Conservation (phyloP, 2,797 vertebrate genomes). For the Parotocinclus haroldoi region DNA sequence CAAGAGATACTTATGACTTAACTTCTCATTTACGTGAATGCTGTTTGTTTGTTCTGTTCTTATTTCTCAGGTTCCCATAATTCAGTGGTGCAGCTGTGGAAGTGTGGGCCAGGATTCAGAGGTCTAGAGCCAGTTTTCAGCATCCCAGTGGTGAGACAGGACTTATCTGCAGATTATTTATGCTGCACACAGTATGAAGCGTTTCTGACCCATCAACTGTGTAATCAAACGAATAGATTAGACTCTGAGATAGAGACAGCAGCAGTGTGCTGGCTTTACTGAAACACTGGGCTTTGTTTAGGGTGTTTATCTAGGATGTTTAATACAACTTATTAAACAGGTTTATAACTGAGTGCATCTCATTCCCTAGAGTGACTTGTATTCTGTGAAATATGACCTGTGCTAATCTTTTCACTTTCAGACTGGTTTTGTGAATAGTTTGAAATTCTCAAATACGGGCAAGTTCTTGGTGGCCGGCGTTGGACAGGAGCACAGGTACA, state of each 20-base stretch:
- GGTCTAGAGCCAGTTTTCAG: constrained; percentile 78
- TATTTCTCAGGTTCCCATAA: constrained; percentile 82
- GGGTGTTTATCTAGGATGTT: too few relatives aligned
- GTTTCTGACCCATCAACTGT: too few relatives aligned
- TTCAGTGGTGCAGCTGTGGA: constrained; percentile 82
- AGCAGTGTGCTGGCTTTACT: too few relatives aligned
- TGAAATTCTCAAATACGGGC: constrained; percentile 87
- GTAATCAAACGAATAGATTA: too few relatives aligned
- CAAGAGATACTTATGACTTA: not conserved
- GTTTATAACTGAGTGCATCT: too few relatives aligned
- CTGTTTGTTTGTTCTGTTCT: too few relatives aligned
- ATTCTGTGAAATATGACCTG: not conserved
- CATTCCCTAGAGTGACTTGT: not conserved
- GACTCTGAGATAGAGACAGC: too few relatives aligned
- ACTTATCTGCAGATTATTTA: too few relatives aligned
- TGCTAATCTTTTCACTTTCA: constrained; percentile 48
- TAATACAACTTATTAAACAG: too few relatives aligned
- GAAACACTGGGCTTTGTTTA: too few relatives aligned
- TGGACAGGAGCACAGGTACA: constrained; percentile 94
- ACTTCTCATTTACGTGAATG: constrained; percentile 8
- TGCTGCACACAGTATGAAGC: too few relatives aligned
- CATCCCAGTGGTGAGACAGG: constrained; percentile 81
- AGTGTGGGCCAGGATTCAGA: constrained; percentile 80
- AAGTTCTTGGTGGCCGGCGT: constrained; percentile 90
- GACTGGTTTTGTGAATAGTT: constrained; percentile 92